These are phyloP conservation scores for Xylota segnis DNA, from an alignment of 2,888 invertebrate species.

Conservation along the genomic window DNA sequence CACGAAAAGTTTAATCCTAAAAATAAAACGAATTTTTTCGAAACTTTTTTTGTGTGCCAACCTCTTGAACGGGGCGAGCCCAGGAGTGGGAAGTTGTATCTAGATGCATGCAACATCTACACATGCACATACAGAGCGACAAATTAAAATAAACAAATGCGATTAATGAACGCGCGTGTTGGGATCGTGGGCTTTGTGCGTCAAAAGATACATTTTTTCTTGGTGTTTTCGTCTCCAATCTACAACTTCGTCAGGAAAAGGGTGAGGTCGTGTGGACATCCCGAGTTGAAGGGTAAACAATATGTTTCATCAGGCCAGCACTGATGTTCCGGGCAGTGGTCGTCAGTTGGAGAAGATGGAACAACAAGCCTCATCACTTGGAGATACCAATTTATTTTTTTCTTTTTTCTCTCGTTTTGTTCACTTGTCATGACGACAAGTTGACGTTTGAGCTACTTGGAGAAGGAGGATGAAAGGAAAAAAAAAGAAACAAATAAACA, in stretches of 20 bases:
- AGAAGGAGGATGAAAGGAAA: neutral
- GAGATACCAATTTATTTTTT: slow-evolving; percentile 5
- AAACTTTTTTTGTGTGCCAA: slow-evolving; percentile 31
- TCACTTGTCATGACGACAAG: slow-evolving; percentile 63
- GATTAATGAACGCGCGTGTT: slow-evolving; percentile 56
- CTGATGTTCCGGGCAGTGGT: slow-evolving; percentile 34
- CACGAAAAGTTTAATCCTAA: slow-evolving; percentile 28
- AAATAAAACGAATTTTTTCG: slow-evolving; percentile 25
- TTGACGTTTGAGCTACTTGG: slow-evolving; percentile 65
- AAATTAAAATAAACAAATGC: slow-evolving; percentile 65
- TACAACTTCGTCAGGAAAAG: slow-evolving; percentile 22
- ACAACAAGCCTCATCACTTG: slow-evolving; percentile 25
- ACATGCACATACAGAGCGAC: slow-evolving; percentile 11
- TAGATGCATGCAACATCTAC: slow-evolving; percentile 14
- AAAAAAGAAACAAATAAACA: slow-evolving; percentile 39
- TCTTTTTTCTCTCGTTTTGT: slow-evolving; percentile 13
- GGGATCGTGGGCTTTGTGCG: slow-evolving; percentile 48
- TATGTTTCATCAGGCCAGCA: slow-evolving; percentile 16
- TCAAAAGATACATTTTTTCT: slow-evolving; percentile 3
- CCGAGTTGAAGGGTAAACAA: slow-evolving; percentile 56
- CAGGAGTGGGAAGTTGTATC: slow-evolving; percentile 35
- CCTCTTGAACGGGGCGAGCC: slow-evolving; percentile 20
- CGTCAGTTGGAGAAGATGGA: slow-evolving; percentile 16
- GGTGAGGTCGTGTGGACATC: slow-evolving; percentile 60
- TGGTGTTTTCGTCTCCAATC: slow-evolving; percentile 4